These are phyloP conservation scores for Darevskia mixta DNA, from an alignment of 2,797 vertebrate genomes.

Conservation along the genomic window DNA sequence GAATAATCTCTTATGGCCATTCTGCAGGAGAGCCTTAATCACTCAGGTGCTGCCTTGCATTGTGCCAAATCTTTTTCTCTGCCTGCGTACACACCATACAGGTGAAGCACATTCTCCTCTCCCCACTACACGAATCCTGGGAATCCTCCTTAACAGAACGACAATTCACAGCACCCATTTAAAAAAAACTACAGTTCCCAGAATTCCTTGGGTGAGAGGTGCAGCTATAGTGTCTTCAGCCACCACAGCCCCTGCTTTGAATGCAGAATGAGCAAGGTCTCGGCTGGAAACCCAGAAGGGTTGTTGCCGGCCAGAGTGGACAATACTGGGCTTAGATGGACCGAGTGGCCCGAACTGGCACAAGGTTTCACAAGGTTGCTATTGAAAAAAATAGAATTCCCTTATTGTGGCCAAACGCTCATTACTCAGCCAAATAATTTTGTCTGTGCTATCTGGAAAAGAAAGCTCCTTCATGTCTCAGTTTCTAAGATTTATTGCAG, in stretches of 20 bases:
- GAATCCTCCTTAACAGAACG: too few relatives aligned
- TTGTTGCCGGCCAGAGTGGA: not conserved
- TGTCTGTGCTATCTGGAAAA: slow-evolving; percentile 31
- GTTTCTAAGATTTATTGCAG: slow-evolving; percentile 42
- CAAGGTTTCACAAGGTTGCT: not conserved
- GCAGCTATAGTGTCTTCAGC: not conserved
- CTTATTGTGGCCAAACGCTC: slow-evolving; percentile 38
- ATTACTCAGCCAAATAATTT: slow-evolving; percentile 56
- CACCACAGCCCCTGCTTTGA: not conserved
- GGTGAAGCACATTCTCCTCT: too few relatives aligned
- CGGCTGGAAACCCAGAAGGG: too few relatives aligned
- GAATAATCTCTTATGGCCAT: not conserved
- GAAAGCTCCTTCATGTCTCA: not conserved
- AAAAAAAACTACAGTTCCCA: too few relatives aligned
- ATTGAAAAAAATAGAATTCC: not conserved
- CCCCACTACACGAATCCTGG: too few relatives aligned
- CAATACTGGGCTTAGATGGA: not conserved
- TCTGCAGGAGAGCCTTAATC: not conserved
- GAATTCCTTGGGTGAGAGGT: too few relatives aligned
- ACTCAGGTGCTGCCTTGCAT: not conserved
- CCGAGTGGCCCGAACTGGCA: too few relatives aligned
- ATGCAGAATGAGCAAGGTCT: too few relatives aligned
- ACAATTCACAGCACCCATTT: too few relatives aligned
- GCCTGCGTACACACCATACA: too few relatives aligned
- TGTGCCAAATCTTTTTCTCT: not conserved